Evolutionary conservation across 2,888 invertebrate genomes (phyloP).

Genomic region (Caenorhabditis doughertyi): DNA sequence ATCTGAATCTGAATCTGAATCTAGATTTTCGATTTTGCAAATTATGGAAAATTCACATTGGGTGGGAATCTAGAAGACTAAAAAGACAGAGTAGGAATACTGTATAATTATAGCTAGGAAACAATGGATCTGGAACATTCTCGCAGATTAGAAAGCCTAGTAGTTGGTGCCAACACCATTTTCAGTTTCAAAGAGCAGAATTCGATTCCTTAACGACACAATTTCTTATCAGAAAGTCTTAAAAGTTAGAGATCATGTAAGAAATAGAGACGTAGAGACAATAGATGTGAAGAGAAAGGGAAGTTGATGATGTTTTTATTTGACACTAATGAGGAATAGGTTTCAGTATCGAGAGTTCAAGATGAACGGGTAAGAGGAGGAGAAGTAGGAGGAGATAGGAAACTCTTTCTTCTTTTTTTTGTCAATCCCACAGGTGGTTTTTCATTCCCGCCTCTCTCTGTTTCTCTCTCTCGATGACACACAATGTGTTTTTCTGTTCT

Average conservation of each 20-base stretch:
- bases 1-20: not conserved
- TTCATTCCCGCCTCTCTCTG: conserved; percentile 39
- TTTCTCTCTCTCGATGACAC: conserved; percentile 34
- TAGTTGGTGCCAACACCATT: not conserved
- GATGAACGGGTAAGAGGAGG: conserved; percentile 28
- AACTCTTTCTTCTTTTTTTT: conserved; percentile 19
- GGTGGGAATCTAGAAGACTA: too few relatives aligned
- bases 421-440: conserved; percentile 48
- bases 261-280: conserved; percentile 14
- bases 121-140: too few relatives aligned
- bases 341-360: conserved; percentile 5
- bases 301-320: not conserved
- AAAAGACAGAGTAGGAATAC: too few relatives aligned
- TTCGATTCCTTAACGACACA: not conserved
- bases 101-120: too few relatives aligned
- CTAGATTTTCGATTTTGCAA: not conserved
- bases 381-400: conserved; percentile 49
- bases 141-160: not conserved
- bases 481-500: conserved; percentile 46
- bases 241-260: not conserved
- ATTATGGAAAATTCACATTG: too few relatives aligned
- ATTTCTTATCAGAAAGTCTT: conserved; percentile 10
- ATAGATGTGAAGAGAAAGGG: not conserved
- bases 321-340: conserved; percentile 10
- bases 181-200: not conserved